Base-by-base conservation (phyloP, 2,888 invertebrate species). In the Cheilosia urbana region DNA sequence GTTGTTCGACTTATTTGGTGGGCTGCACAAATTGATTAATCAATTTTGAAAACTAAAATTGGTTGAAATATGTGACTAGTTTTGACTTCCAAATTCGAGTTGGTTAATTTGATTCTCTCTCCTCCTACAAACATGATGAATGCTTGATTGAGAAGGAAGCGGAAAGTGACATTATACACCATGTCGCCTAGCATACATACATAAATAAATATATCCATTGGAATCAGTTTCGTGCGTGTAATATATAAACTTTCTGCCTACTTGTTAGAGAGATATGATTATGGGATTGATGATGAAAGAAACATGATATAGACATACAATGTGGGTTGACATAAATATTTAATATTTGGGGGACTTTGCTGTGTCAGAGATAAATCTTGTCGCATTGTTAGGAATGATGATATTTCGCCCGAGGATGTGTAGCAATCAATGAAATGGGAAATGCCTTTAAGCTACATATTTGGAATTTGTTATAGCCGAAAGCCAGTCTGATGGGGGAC, bases 291-390 rank as follows among this genome's bases (percentile, higher is more conserved):
- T 45, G n/a, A 5, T 58, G 37, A 37, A 51, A 62, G 11, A 47
- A 49, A 40, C 24, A 60, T 66, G 27, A 65, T 57, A 49, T 58
- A 58, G 7, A 15, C 4, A 13, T 24, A 6, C 13, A 15, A 15
- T 49, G 49, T 58, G 58, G 66, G 58, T 76, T 30, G 65, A 58
- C 49, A 47, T 51, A 30, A 65, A 65, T 75, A 53, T 47, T 66
- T 49, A 57, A 76, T 66, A 15, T 57, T 40, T 42, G n/a, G 30
- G 21, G 45, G 37, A 37, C 37, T 45, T 69, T 30, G n/a, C 6
- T 34, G 7, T 40, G 51, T 17, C 30, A 11, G 51, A 62, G 42
- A 30, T 42, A 4, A 17, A n/a, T 45, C 6, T 42, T 37, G 30
- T 2, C 7, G 30, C 9, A 30, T 37, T 37, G 37, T 13, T 37